Evolutionary conservation across 2,113 vertebrate genomes (phyloP).

Genomic region (Oxyura jamaicensis): DNA sequence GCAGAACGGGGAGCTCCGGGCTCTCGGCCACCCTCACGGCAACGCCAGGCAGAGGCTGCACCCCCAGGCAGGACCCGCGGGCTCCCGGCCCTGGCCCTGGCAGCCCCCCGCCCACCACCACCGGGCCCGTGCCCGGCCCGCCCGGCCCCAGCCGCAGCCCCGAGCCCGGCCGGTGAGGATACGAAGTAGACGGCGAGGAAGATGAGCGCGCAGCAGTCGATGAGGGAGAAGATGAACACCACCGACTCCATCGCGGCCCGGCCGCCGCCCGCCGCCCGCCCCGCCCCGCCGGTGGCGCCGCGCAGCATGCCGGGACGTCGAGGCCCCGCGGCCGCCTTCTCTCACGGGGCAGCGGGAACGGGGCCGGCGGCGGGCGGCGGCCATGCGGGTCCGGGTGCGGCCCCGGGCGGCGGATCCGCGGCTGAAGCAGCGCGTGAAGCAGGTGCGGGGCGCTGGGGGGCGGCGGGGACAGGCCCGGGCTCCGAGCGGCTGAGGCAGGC

Average conservation of each 20-base stretch:
- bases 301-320: neutral
- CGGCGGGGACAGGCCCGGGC: too few relatives aligned
- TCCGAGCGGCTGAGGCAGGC: too few relatives aligned
- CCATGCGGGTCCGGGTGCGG: too few relatives aligned
- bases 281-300: neutral
- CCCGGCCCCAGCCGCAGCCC: neutral
- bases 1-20: too few relatives aligned
- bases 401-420: too few relatives aligned
- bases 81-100: neutral
- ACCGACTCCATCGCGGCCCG: conserved; percentile 86
- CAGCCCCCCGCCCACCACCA: neutral
- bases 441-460: too few relatives aligned
- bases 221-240: conserved; percentile 91
- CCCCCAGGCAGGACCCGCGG: too few relatives aligned
- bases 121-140: neutral
- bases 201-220: conserved; percentile 94
- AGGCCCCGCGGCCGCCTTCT: neutral
- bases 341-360: too few relatives aligned
- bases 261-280: neutral
- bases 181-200: conserved; percentile 96
- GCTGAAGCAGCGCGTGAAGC: too few relatives aligned
- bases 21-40: too few relatives aligned
- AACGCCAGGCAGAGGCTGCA: too few relatives aligned
- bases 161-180: conserved; percentile 77
- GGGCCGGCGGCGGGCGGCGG: too few relatives aligned